Base-by-base conservation (phyloP, 2,888 invertebrate genomes). In the Lepidocyrtinus sp. region DNA sequence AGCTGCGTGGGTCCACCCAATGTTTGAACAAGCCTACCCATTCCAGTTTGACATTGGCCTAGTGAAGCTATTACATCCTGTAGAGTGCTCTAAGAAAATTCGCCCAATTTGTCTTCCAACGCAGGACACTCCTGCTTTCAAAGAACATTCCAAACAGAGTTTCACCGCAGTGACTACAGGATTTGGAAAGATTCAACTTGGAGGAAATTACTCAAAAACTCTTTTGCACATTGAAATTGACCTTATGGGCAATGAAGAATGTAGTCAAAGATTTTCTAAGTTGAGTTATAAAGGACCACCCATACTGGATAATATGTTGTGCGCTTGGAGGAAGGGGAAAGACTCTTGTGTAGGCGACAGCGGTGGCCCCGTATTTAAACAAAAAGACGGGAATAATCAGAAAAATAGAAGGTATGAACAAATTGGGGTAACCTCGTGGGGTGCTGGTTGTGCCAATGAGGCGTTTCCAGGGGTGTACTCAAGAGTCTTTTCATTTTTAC, bases 21-120 rank as follows among this genome's bases (percentile, higher is more conserved):
- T 55, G 25, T 78, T 67, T 24, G 50, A 72, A 25, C 72, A 71
- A 15, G 46, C 71, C 22, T 36, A n/a, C 65, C 78, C 78, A 1
- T 78, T 26, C 25, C 72, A 78, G 19, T 67, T 59, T 68, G 78
- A 78, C 45, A 78, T 78, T 26, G 78, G 78, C 5, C 0, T 78
- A 0, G 19, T 78, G 12, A 78, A 78, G 21, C 72, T 78, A 0
- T 17, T 67, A 1, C 24, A 61, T 27, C 5, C 72, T 1, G n/a
- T 78, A 5, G 46, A 67, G n/a, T 72, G 78, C 46, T 50, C n/a
- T 12, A 46, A 25, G 26, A 26, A 62, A 17, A 61, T 78, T n/a
- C 59, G 72, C 2, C 78, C 78, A 1, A 24, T 78, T 26, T 78
- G 78, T 27, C 25, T 78, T n/a, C 78, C 78, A 22, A n/a, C 17